Base-by-base conservation (phyloP, 2,888 invertebrate species). In the Aleiodes testaceus region DNA sequence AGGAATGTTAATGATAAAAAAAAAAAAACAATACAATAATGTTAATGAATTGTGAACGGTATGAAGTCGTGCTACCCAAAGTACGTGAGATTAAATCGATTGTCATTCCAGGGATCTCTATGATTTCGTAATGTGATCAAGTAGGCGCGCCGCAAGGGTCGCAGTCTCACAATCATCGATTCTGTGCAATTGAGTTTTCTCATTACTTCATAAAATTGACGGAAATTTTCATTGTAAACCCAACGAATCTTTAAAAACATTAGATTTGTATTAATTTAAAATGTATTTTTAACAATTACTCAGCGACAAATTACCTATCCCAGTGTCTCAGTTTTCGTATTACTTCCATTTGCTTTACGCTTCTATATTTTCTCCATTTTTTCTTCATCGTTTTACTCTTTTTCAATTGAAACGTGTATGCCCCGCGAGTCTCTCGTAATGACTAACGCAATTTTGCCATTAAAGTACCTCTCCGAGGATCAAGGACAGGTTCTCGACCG, bases 111-210 rank as follows among this genome's bases (percentile, higher is more conserved):
- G 49, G 26, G 42, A 59, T 70, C 50, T 20, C 49, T 52, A 63
- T 71, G 66, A 66, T 66, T 71, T 71, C 70, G 59, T 71, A 71
- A 66, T 18, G 12, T 20, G 26, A 59, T 61, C 50, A 26, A 14
- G 66, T 71, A 44, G 70, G 70, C 70, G 70, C 61, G 70, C 66
- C 70, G 66, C 66, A 26, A 26, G 26, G 66, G 66, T 71, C 70
- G 59, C 49, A 71, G 61, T 66, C 70, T 66, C 66, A 66, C 50
- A 26, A n/a, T 12, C n/a, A 12, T 12, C 36, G 16, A 30, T 55
- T 55, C 36, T 55, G 16, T 5, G 26, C 26, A 26, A 26, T 26
- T 26, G 4, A 26, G 3, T 5, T n/a, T n/a, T 26, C 45, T 14
- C 9, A 45, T n/a, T n/a, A 45, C 45, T 14, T 45, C 9, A 12